Conservation (phyloP, 2,113 vertebrate genomes). For the Lophotis ruficrista region DNA sequence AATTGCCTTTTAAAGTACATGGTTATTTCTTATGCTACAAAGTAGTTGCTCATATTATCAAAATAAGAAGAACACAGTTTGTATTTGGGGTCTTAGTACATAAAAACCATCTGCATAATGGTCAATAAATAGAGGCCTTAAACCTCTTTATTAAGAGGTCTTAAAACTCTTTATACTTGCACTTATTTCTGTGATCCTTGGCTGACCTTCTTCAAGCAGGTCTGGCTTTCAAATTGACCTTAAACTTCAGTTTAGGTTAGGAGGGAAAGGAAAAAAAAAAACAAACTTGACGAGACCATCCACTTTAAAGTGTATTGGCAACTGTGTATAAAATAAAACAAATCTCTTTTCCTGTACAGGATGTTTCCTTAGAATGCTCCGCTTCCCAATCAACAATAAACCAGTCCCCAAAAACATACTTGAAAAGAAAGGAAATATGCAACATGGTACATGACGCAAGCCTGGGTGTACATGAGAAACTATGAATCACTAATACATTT, state of each 20-base stretch:
- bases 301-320: slow-evolving; percentile 23
- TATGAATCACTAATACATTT: neutral
- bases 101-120: neutral
- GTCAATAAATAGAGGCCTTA: neutral
- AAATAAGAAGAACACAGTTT: neutral
- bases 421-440: slow-evolving; percentile 55
- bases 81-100: neutral
- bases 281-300: neutral
- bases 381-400: slow-evolving; percentile 34
- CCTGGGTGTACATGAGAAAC: slow-evolving; percentile 2
- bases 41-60: neutral
- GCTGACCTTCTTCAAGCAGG: neutral
- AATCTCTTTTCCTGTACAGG: slow-evolving; percentile 49
- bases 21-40: neutral
- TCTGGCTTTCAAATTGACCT: neutral
- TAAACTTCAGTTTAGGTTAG: neutral
- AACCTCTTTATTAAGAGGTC: neutral
- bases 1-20: neutral
- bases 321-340: slow-evolving; percentile 23
- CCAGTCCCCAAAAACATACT: neutral
- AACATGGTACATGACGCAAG: neutral
- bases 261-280: neutral
- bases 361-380: slow-evolving; percentile 35
- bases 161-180: neutral
- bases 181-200: neutral